Percentiles rank a stretch among this genome's conserved stretches.
phyloP scores from a whole-genome alignment of 2,888 invertebrate species.

The Ptilodon capucinus region DNA sequence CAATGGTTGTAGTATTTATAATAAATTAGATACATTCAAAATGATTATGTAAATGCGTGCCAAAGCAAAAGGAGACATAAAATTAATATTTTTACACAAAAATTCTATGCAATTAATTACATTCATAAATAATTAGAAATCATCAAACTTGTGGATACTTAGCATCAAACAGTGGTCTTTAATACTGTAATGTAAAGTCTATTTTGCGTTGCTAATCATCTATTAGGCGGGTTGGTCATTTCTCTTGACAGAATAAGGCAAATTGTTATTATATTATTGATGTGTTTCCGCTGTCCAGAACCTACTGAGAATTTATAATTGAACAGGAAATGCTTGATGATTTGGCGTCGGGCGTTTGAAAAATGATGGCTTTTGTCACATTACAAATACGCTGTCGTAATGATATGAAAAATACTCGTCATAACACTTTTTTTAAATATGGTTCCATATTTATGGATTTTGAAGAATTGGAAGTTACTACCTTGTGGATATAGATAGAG shows the following conservation, averaged over 20 bases:
- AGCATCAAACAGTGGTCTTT: conserved; percentile 2
- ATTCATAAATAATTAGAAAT: conserved; percentile 25
- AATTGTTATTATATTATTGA: conserved; percentile 40
- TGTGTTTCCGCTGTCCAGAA: conserved; percentile 33
- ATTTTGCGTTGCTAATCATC: conserved; percentile 9
- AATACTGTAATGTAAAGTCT: conserved; percentile 12
- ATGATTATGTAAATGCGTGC: conserved; percentile 9
- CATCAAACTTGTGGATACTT: conserved; percentile 5
- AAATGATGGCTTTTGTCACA: conserved; percentile 30
- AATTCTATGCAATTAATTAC: conserved; percentile 32
- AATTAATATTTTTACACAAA: conserved; percentile 30
- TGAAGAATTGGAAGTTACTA: not conserved
- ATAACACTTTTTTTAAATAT: conserved; percentile 19
- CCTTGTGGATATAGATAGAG: no score
- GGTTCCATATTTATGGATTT: conserved; percentile 7
- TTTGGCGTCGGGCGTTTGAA: conserved; percentile 21
- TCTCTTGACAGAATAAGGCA: conserved; percentile 38
- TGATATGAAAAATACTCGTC: conserved; percentile 23
- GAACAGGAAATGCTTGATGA: conserved; percentile 34
- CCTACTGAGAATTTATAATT: conserved; percentile 22
- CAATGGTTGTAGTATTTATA: not conserved
- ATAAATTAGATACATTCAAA: not conserved
- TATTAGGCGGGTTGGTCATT: conserved; percentile 21
- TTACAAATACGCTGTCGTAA: conserved; percentile 30
- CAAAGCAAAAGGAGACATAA: conserved; percentile 15